Conservation (phyloP, 2,888 invertebrate genomes). For the Pedicia rivosa region DNA sequence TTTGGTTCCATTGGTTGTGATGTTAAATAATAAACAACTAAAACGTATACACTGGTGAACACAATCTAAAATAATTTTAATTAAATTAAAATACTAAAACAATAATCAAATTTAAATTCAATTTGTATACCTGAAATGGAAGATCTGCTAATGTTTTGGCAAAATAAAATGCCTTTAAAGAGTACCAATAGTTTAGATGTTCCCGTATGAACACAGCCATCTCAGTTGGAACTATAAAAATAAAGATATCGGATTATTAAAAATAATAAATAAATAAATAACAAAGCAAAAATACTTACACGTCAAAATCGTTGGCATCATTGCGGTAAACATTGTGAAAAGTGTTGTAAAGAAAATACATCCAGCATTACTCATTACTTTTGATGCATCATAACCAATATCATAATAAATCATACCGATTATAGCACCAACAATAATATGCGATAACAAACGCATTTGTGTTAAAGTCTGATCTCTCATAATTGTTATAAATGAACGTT, state of each 20-base stretch:
- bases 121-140: conserved; percentile 74
- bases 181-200: conserved; percentile 95
- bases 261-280: not conserved
- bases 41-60: conserved; percentile 70
- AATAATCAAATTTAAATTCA: conserved; percentile 2
- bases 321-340: conserved; percentile 94
- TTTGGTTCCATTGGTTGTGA: conserved; percentile 82
- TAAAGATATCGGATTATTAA: conserved; percentile 10
- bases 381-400: conserved; percentile 83
- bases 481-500: conserved; percentile 67
- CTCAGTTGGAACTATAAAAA: conserved; percentile 75
- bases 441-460: conserved; percentile 59
- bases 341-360: conserved; percentile 92
- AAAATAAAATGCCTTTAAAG: conserved; percentile 88
- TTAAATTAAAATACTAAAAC: not conserved
- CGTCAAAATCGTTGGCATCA: conserved; percentile 97
- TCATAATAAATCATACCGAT: conserved; percentile 89
- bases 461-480: conserved; percentile 79
- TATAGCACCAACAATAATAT: conserved; percentile 70
- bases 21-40: conserved; percentile 91
- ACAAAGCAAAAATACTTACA: conserved; percentile 47
- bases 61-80: conserved; percentile 46
- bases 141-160: conserved; percentile 93
- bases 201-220: conserved; percentile 91
- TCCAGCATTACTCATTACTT: conserved; percentile 89